Evolutionary conservation across 64 coral and sea anemone species (phyloP).

Genomic region (Hydrozoanthus tunicans): DNA sequence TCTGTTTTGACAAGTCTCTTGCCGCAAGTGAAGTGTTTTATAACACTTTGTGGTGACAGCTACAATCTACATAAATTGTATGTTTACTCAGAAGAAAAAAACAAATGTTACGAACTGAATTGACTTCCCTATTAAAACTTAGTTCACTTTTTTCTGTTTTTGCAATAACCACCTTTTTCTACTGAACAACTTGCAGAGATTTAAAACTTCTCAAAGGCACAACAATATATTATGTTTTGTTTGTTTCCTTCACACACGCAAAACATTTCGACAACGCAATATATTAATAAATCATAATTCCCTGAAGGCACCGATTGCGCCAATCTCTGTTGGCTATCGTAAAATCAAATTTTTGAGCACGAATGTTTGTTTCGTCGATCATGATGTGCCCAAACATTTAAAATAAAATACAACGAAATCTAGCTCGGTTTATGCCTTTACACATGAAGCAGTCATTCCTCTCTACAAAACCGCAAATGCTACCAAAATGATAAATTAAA

Average conservation of each 20-base stretch:
- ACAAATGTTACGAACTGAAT: not conserved
- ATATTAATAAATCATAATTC: slow-evolving; percentile 31
- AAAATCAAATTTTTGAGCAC: slow-evolving; percentile 13
- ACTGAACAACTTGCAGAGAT: not conserved
- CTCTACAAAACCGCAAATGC: not conserved
- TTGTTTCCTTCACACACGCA: not conserved
- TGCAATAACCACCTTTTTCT: not conserved
- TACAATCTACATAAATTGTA: slow-evolving; percentile 35
- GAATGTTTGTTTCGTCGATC: not conserved
- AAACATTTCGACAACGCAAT: slow-evolving; percentile 44
- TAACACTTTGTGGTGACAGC: not conserved
- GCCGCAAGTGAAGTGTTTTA: not conserved
- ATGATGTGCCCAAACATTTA: not conserved
- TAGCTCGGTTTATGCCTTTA: not conserved
- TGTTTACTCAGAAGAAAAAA: slow-evolving; percentile 15
- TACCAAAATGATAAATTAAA: not conserved
- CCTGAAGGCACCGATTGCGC: slow-evolving; percentile 13
- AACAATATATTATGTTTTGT: not conserved
- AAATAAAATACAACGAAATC: not conserved
- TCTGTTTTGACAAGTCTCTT: slow-evolving; percentile 6
- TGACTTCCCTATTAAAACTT: not conserved
- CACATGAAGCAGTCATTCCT: not conserved
- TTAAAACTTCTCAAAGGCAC: not conserved
- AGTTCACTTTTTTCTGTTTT: slow-evolving; percentile 8
- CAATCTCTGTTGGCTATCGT: slow-evolving; percentile 21